A percentile compares a stretch with the other conserved stretches of the same genome.
These are phyloP conservation scores for Ridgeia piscesae DNA, from an alignment of 1,140 invertebrate species.

Conservation along the genomic window DNA sequence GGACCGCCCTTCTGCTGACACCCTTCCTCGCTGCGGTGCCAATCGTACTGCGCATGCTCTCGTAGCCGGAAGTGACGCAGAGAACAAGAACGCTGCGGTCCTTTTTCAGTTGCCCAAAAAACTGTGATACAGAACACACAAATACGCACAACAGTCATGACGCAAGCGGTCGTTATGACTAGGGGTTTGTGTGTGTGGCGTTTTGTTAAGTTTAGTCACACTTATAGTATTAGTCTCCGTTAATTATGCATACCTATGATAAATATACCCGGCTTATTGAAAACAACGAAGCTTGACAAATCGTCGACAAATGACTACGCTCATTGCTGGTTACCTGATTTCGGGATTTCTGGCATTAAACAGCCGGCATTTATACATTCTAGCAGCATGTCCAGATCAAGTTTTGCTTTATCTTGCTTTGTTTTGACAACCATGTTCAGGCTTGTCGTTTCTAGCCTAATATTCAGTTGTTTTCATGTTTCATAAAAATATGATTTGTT, in stretches of 20 bases:
- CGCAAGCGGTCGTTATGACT: not conserved
- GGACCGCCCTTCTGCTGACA: not conserved
- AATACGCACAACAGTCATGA: not conserved
- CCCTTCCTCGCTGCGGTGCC: not conserved
- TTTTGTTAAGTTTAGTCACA: not conserved
- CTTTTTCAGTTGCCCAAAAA: not conserved
- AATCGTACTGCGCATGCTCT: not conserved
- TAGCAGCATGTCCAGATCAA: not conserved
- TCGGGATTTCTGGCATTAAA: not conserved
- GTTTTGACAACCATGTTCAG: not conserved
- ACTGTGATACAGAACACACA: not conserved
- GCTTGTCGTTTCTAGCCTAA: not conserved
- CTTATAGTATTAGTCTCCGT: not conserved
- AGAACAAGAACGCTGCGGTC: not conserved
- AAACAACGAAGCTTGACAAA: not conserved
- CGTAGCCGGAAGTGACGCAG: not conserved
- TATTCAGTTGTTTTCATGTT: not conserved
- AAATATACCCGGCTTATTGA: not conserved
- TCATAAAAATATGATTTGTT: not conserved
- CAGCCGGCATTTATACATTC: not conserved
- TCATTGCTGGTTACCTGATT: not conserved
- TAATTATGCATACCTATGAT: not conserved
- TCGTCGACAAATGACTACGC: not conserved
- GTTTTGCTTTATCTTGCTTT: slow-evolving; percentile 1
- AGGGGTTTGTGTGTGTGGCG: not conserved